Base-by-base conservation (phyloP, 2,113 vertebrate species). In the Tiliqua scincoides region DNA sequence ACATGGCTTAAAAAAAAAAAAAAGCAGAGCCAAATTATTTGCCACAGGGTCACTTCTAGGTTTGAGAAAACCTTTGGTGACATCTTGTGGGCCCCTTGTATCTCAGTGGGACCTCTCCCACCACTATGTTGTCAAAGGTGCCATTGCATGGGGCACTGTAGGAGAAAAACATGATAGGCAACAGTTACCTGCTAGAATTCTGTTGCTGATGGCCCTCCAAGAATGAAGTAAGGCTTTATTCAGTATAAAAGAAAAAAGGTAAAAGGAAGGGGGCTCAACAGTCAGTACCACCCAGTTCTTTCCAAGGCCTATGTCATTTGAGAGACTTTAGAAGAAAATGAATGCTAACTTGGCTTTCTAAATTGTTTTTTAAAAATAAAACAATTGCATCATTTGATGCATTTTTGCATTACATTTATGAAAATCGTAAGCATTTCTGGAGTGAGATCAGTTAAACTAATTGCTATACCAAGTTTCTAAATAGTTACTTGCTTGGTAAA, bases 1-100 rank as follows among this genome's bases (percentile, higher is more conserved):
- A 83, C 14, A 52, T 57, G 32, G 54, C 32, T 82, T 81, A 84
- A 79, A 48, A 2, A 59, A 82, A 84, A 79, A 48, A 2, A 59
- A 9, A 25, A 68, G 25, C 23, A 1, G 20, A 91, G 54, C 57
- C 90, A 89, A 83, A 85, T 78, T 30, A n/a, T 35, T 67, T 65
- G 75, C 23, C n/a, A 6, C 6, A 0, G 75, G 30, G 27, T 68
- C 87, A 48, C 8, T 48, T 48, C 43, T 8, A 48, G 43, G 43
- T 48, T 5, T 48, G 43, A 48, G 43, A 5, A 8, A 48, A 48
- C 43, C 43, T 48, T 48, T 4, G 8, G 43, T 48, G 43, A 48
- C 43, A 48, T 48, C 43, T 48, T 48, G 43, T 48, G 8, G 43
- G 43, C 43, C 8, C 43, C 43, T 8, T 8, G 8, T 48, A 48